Conservation (phyloP, 2,888 invertebrate species). For the Gymnoscelis rufifasciata region DNA sequence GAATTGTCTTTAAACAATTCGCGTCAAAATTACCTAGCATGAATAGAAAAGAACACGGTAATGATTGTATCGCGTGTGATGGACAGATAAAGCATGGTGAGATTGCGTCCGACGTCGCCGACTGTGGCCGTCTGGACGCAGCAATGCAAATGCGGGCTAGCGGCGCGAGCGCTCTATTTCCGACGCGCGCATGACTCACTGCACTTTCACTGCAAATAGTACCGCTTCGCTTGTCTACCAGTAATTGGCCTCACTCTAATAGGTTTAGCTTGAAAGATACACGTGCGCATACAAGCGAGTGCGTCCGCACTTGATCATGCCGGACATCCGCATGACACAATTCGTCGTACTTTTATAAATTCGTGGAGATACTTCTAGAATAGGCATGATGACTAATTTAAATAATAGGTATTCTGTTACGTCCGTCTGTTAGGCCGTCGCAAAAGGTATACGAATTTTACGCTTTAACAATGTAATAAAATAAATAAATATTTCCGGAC, state of each 20-base stretch:
- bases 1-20: too few relatives aligned
- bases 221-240: constrained; percentile 47
- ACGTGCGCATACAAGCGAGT: constrained; percentile 22
- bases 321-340: constrained; percentile 34
- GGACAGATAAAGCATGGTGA: neutral
- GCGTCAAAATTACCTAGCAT: neutral
- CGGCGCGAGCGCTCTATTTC: constrained; percentile 53
- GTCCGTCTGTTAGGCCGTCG: too few relatives aligned
- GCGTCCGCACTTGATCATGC: constrained; percentile 25
- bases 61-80: constrained; percentile 8
- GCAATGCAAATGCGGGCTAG: constrained; percentile 15
- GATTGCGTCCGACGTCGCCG: neutral
- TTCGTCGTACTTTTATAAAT: constrained; percentile 25
- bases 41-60: neutral
- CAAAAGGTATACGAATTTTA: too few relatives aligned
- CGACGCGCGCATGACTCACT: constrained; percentile 57
- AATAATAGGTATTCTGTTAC: too few relatives aligned
- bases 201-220: constrained; percentile 68
- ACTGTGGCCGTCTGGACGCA: constrained; percentile 5
- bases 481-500: too few relatives aligned
- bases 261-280: constrained; percentile 34
- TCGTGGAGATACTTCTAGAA: constrained; percentile 3
- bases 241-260: constrained; percentile 49
- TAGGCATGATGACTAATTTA: too few relatives aligned
- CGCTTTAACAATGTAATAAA: too few relatives aligned